These are phyloP conservation scores for Rhinoptilus africanus DNA, from an alignment of 2,113 vertebrate species.

Conservation along the genomic window DNA sequence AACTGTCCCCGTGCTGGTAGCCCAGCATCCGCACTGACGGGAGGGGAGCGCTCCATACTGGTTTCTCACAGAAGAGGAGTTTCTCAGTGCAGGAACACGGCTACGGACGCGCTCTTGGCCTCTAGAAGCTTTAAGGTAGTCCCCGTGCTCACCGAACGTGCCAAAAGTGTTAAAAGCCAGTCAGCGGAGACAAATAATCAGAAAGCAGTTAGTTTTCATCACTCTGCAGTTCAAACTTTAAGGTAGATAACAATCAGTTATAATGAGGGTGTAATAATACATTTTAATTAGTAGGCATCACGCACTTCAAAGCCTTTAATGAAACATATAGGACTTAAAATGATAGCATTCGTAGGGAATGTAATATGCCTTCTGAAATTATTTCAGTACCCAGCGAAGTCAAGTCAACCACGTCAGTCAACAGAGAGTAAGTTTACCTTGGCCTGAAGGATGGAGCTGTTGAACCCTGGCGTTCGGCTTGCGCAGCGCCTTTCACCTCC, in stretches of 20 bases:
- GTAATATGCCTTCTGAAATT: background rate
- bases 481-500: background rate
- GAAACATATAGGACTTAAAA: background rate
- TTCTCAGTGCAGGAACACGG: background rate
- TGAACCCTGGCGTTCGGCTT: background rate
- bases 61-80: background rate
- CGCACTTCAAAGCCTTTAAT: background rate
- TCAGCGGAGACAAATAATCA: background rate
- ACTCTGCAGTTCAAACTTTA: background rate
- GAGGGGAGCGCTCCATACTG: fast-evolving
- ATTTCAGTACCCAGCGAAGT: background rate
- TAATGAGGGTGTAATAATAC: background rate
- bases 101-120: background rate
- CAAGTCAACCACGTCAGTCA: background rate
- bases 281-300: background rate
- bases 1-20: fast-evolving
- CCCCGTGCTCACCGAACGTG: fast-evolving
- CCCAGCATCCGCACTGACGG: fast-evolving
- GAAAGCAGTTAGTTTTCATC: background rate
- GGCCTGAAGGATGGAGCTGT: background rate
- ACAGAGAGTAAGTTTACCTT: background rate
- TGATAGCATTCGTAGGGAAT: background rate
- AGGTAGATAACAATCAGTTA: background rate
- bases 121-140: background rate
- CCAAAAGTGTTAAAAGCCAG: background rate